Evolutionary conservation across 2,797 vertebrate genomes (phyloP), one percentile per base, ranked within the genome.

Genomic region (Pipistrellus pipistrellus): DNA sequence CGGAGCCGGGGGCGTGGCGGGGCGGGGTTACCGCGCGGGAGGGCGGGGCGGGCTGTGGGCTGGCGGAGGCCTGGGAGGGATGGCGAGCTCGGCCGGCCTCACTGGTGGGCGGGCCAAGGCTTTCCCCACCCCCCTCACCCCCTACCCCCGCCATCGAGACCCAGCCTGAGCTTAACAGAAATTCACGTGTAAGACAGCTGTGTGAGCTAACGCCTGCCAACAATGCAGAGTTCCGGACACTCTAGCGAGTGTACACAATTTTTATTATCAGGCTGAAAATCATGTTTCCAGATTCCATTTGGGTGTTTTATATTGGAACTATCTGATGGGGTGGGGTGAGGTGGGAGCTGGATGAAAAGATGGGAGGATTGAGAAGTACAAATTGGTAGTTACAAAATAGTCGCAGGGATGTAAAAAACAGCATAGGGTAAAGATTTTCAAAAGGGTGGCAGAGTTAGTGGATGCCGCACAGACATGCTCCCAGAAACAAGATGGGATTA

Each of bases 1-100:
- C 11, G 0, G 2, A 25, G 12, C 44, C 44, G 46, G 1, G 10
- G 13, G 3, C 5, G 20, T 13, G 4, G 15, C 11, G 4, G 21
- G 7, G 30, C 5, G 57, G 10, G 10, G 7, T 6, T 6, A 23
- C 5, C 13, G 6, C 23, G 4, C 4, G 14, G 48, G n/a, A 4
- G 8, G 11, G 51, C 48, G 48, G 48, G 48, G 48, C 17, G 27
- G 21, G 1, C 20, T 1, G 2, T 0, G 1, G n/a, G 66, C 48
- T 30, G 18, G 3, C 18, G 6, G 30, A 15, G 18, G 11, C n/a
- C 46, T 3, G 20, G 4, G 5, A 4, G 1, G 21, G 30, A 13
- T 23, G 0, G 59, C 59, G 2, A 13, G 59, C 25, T 13, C 59
- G 2, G 12, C 27, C 59, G 2, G 59, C 59, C 27, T 30, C 12